These are phyloP conservation scores for Clarias pachynema DNA, from an alignment of 2,797 vertebrate species.

Conservation along the genomic window DNA sequence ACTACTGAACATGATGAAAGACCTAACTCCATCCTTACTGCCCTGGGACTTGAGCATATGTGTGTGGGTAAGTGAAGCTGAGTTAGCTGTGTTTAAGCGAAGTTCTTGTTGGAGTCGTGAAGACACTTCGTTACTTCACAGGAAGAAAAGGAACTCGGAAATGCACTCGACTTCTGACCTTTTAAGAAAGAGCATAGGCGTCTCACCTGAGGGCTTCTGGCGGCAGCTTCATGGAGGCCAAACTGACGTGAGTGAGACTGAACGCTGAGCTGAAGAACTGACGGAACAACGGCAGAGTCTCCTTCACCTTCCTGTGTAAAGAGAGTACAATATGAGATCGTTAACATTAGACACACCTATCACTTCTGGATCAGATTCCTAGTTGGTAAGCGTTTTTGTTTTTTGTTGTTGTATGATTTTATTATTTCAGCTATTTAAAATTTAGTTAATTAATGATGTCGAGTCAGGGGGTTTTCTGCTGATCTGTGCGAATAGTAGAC, in stretches of 20 bases:
- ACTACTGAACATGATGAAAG: background rate
- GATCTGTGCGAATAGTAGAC: background rate
- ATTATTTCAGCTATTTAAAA: background rate
- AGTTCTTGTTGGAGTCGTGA: background rate
- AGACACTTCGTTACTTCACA: background rate
- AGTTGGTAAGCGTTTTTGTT: background rate
- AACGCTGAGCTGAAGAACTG: constrained; percentile 83
- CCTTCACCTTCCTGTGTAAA: constrained; percentile 69
- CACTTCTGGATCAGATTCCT: background rate
- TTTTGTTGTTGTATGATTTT: background rate
- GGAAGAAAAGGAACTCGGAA: background rate
- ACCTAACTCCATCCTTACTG: background rate
- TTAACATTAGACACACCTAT: background rate
- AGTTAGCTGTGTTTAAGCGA: too few relatives aligned
- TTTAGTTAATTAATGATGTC: background rate
- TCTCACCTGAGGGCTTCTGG: constrained; percentile 78
- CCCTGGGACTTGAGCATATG: background rate
- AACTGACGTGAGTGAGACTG: constrained; percentile 74
- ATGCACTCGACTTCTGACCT: background rate
- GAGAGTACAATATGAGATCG: background rate
- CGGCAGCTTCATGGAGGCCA: constrained; percentile 76
- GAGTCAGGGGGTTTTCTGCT: background rate
- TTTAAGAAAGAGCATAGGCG: background rate
- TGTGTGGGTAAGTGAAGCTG: background rate
- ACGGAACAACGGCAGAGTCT: constrained; percentile 73